phyloP scores from a whole-genome alignment of 2,797 vertebrate genomes.

The Acanthiza pusilla region DNA sequence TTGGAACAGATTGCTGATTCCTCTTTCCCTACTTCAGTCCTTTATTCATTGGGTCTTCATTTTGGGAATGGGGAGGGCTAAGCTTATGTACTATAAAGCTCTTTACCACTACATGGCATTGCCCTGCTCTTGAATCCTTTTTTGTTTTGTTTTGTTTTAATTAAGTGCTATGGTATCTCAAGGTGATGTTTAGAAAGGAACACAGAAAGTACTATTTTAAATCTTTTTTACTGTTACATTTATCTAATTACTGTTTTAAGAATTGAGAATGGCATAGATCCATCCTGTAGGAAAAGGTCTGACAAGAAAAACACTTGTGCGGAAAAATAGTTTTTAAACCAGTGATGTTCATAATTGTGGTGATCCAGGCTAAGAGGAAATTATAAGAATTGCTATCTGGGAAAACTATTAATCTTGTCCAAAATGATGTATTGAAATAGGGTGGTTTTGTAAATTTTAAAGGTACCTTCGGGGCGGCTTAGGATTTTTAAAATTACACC shows the following conservation, averaged over 20 bases:
- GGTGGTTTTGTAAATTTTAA: neutral
- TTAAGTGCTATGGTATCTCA: neutral
- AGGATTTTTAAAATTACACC: neutral
- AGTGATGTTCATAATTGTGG: neutral
- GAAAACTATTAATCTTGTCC: neutral
- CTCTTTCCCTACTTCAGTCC: conserved; percentile 16
- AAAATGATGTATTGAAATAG: neutral
- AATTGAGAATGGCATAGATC: neutral
- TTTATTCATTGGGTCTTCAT: conserved; percentile 37
- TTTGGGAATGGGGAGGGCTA: conserved; percentile 24
- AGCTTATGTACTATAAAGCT: neutral
- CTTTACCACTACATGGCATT: neutral
- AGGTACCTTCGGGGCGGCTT: neutral
- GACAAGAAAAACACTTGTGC: neutral
- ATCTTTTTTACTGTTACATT: neutral
- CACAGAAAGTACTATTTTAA: neutral
- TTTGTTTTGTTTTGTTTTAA: neutral
- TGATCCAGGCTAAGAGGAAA: neutral
- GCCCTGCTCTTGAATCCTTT: neutral
- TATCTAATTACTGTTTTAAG: neutral
- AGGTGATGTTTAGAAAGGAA: neutral
- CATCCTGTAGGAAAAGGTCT: neutral
- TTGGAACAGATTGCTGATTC: conserved; percentile 45
- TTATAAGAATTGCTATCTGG: neutral
- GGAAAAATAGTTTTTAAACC: neutral